Base-by-base conservation (phyloP, 37 sponge, comb jelly and placozoan species). In the Geodia barretti region DNA sequence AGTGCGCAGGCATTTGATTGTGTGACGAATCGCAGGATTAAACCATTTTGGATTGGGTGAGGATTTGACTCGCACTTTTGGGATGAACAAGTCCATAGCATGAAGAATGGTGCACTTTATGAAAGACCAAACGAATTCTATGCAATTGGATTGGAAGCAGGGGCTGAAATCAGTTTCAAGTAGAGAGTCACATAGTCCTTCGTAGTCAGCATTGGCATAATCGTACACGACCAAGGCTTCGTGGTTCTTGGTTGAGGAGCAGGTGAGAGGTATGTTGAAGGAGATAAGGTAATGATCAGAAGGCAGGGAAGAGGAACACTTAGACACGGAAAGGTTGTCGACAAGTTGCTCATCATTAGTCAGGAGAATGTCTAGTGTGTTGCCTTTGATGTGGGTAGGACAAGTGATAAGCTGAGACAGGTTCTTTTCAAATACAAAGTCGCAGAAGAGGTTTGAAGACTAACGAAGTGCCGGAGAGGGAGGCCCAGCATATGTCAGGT, bases 341-440 rank as follows among this genome's bases (percentile, higher is more conserved):
- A 17, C 29, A 17, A 34, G 39, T 19, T 60, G 24, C 28, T 28
- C 14, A 34, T 21, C 25, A 28, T 75, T 66, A 25, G 82, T 59
- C 7, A 82, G 21, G 23, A 82, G 34, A 21, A 85, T 25, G 42
- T 77, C 85, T 54, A 85, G 78, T 60, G 70, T 70, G 58, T 76
- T 85, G 17, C 78, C 78, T 33, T 54, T 35, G 38, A 33, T 59
- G 63, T 85, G 85, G 39, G 85, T 85, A 4, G 85, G 72, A 9
- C 40, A 39, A 11, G 35, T 31, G 8, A 85, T 35, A 33, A 85
- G 58, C 43, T 85, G 85, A 34, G 30, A 37, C 23, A 85, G 72
- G 60, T 77, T 77, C 62, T 36, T 25, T 34, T 64, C 2, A 63
- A 73, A 72, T 40, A 82, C 28, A 33, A 71, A 77, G n/a, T 85